Percentiles rank a stretch among this genome's conserved stretches.
Evolutionary conservation across 2,113 vertebrate genomes (phyloP).

Genomic region (Dromaius novaehollandiae): DNA sequence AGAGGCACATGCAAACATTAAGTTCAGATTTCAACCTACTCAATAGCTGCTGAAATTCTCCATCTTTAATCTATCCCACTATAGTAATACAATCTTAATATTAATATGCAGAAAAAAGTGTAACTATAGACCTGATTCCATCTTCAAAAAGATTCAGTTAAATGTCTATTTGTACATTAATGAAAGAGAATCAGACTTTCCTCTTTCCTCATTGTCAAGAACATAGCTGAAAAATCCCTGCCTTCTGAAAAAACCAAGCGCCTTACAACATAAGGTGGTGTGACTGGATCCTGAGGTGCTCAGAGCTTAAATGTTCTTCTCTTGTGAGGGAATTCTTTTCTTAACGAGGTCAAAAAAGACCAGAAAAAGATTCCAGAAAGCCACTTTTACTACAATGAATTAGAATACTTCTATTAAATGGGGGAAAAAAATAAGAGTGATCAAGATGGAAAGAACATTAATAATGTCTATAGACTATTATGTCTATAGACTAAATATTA

Average conservation of each 20-base stretch:
- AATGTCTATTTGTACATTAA: neutral
- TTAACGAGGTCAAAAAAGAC: neutral
- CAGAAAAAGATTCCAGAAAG: neutral
- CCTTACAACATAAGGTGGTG: neutral
- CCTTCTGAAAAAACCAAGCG: neutral
- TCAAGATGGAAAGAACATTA: neutral
- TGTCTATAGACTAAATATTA: accelerated
- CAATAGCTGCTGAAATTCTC: neutral
- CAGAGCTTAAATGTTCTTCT: neutral
- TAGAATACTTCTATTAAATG: neutral
- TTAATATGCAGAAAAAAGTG: neutral
- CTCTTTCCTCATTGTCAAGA: neutral
- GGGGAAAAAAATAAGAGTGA: neutral
- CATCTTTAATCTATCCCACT: neutral
- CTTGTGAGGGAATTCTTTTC: neutral
- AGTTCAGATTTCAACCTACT: neutral
- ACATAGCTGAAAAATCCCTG: neutral
- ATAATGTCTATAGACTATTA: neutral
- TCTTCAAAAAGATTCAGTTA: neutral
- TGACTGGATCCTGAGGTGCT: neutral
- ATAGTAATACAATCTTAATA: neutral
- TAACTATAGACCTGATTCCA: neutral
- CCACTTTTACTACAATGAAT: neutral
- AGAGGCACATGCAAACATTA: neutral
- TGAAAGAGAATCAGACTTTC: neutral